phyloP scores from a whole-genome alignment of 2,797 vertebrate genomes.

The Enteromius unitaeniatus region DNA sequence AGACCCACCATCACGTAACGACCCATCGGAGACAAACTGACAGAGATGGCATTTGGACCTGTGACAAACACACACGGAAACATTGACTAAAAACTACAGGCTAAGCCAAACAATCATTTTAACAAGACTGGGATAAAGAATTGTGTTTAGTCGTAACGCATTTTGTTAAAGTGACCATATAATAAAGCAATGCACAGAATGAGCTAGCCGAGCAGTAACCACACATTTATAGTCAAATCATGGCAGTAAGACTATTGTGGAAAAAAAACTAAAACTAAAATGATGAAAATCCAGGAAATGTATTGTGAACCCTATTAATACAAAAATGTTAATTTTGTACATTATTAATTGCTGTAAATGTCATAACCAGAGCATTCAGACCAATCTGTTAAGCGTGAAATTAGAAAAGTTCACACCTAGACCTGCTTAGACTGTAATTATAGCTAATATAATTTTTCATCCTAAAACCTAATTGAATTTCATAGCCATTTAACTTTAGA shows the following conservation, averaged over 20 bases:
- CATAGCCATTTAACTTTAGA: constrained; percentile 35
- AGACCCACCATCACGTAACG: constrained; percentile 97
- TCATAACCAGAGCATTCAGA: constrained; percentile 21
- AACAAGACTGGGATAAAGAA: background rate
- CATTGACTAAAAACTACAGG: background rate
- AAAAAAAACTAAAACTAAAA: background rate
- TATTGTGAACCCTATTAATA: constrained; percentile 15
- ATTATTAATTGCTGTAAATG: constrained; percentile 42
- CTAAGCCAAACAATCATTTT: background rate
- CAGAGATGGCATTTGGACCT: constrained; percentile 98
- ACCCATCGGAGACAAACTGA: constrained; percentile 96
- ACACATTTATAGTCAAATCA: background rate
- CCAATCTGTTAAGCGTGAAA: constrained; percentile 47
- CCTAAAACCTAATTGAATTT: constrained; percentile 41
- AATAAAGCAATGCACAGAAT: background rate
- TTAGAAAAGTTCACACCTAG: constrained; percentile 39
- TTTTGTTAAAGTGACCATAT: background rate
- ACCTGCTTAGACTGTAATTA: constrained; percentile 34
- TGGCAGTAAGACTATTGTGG: background rate
- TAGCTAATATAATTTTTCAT: constrained; percentile 40
- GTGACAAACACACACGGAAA: constrained; percentile 9
- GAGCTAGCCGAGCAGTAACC: background rate
- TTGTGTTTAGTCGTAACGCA: background rate
- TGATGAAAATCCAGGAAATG: background rate
- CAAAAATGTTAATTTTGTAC: background rate